phyloP scores from a whole-genome alignment of 1,140 invertebrate species.

The Papilio glaucus region DNA sequence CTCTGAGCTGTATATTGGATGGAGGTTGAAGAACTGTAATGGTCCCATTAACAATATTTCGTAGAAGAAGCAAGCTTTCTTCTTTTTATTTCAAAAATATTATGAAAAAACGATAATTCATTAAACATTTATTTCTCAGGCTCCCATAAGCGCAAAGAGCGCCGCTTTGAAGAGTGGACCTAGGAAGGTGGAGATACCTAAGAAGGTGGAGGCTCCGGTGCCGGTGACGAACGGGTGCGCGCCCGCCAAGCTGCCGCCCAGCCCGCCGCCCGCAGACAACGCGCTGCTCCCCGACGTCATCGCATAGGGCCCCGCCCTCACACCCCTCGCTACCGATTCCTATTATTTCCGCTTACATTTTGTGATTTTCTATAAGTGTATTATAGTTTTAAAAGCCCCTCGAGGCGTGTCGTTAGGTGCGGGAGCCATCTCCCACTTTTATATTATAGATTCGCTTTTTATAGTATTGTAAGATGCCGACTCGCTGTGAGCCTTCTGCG shows the following conservation, averaged over 20 bases:
- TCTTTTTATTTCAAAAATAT: too few relatives aligned
- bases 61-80: too few relatives aligned
- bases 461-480: slow-evolving; percentile 64
- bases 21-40: too few relatives aligned
- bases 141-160: slow-evolving; percentile 47
- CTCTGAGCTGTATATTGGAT: too few relatives aligned
- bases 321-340: slow-evolving; percentile 58
- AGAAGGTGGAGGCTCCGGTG: slow-evolving; percentile 52
- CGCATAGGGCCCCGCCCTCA: slow-evolving; percentile 57
- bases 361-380: slow-evolving; percentile 82
- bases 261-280: slow-evolving; percentile 70
- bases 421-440: slow-evolving; percentile 74
- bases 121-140: slow-evolving; percentile 49
- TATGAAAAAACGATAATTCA: too few relatives aligned
- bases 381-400: slow-evolving; percentile 73
- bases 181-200: slow-evolving; percentile 49
- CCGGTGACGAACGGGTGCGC: slow-evolving; percentile 57
- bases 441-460: slow-evolving; percentile 80
- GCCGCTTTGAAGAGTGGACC: slow-evolving; percentile 43
- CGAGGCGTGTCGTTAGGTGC: slow-evolving; percentile 73
- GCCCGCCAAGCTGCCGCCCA: slow-evolving; percentile 67
- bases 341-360: slow-evolving; percentile 82
- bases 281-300: slow-evolving; percentile 80
- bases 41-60: too few relatives aligned
- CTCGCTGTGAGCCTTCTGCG: slow-evolving; percentile 38